Conservation (phyloP, 2,888 invertebrate genomes). For the Yponomeuta cagnagella region DNA sequence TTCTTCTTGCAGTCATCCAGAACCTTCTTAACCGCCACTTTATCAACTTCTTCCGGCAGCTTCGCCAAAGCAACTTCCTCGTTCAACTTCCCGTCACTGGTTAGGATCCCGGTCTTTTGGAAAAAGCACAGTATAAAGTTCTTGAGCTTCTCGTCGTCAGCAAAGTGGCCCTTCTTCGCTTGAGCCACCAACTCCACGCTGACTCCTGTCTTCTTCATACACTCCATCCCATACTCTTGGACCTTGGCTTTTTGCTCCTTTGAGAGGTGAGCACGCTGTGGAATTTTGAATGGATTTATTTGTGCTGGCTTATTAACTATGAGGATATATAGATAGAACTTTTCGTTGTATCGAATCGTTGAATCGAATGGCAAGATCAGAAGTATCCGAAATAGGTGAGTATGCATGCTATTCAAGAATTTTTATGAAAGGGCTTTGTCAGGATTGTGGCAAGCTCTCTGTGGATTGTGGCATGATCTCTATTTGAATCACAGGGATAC, state of each 20-base stretch:
- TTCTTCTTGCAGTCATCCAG: constrained; percentile 55
- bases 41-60: constrained; percentile 51
- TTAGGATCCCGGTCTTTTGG: constrained; percentile 52
- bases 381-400: no score
- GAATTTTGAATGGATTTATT: not conserved
- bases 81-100: constrained; percentile 52
- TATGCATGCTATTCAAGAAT: no score
- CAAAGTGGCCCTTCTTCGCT: constrained; percentile 55
- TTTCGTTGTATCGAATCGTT: no score
- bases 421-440: no score
- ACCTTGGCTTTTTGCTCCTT: constrained; percentile 46
- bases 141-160: constrained; percentile 57
- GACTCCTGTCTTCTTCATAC: constrained; percentile 50
- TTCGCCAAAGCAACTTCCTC: constrained; percentile 55
- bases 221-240: constrained; percentile 37
- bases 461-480: no score
- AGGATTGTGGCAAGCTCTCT: no score
- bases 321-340: no score
- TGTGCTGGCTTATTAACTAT: no score
- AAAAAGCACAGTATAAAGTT: constrained; percentile 66
- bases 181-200: constrained; percentile 44
- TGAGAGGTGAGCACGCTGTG: constrained; percentile 45
- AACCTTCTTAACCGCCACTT: constrained; percentile 47
- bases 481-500: no score
- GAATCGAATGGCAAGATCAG: no score